Conservation (phyloP, 2,888 invertebrate genomes). For the Diabrotica balteata region DNA sequence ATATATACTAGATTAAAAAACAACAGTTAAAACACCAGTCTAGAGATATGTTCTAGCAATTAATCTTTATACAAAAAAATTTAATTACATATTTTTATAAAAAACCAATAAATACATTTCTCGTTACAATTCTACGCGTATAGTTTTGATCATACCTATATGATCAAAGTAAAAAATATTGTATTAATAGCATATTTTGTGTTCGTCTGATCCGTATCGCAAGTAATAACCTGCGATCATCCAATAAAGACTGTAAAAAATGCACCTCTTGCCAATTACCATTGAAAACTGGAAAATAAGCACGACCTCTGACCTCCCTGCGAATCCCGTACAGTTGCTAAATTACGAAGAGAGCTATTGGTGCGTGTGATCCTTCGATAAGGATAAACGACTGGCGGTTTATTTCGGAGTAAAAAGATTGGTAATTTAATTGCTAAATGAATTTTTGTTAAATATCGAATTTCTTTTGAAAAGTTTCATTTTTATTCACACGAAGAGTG, state of each 20-base stretch:
- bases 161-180: conserved; percentile 5
- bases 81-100: too few species aligned
- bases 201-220: conserved; percentile 14
- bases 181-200: conserved; percentile 19
- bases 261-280: conserved; percentile 27
- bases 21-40: too few species aligned
- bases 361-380: conserved; percentile 33
- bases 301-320: conserved; percentile 29
- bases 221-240: conserved; percentile 16
- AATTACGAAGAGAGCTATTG: conserved; percentile 28
- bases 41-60: too few species aligned
- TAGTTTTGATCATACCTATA: neutral
- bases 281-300: conserved; percentile 31
- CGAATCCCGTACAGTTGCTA: conserved; percentile 35
- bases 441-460: neutral
- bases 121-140: too few species aligned
- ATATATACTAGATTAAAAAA: too few species aligned
- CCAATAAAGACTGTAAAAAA: conserved; percentile 19
- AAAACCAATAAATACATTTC: too few species aligned
- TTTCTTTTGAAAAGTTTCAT: too few species aligned
- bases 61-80: too few species aligned
- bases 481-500: too few species aligned
- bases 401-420: conserved; percentile 31
- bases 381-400: conserved; percentile 30
- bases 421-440: conserved; percentile 35